Base-by-base conservation (phyloP, 2,113 vertebrate species). In the Electrona antarctica region DNA sequence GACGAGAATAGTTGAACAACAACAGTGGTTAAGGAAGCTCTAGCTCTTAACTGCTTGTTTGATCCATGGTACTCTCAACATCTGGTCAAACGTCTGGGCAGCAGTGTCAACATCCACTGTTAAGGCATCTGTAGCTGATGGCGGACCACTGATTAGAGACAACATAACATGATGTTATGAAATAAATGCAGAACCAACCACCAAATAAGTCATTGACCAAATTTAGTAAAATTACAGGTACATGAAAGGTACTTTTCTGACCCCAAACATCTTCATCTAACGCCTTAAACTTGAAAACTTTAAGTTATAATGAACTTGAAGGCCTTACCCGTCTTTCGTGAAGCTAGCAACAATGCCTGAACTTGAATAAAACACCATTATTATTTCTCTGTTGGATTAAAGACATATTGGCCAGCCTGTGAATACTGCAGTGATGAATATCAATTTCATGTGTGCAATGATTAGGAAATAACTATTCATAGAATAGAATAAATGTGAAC, bases 291-390 rank as follows among this genome's bases (percentile, higher is more conserved):
- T 55, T 3, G 29, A n/a, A n/a, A n/a, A n/a, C n/a, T 33, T 33
- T 33, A 33, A 64, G 11, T 62, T 29, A 63, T n/a, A 3, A 46
- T 50, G 55, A 62, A 6, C n/a, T n/a, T n/a, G n/a, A n/a, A n/a
- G 11, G 13, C 77, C 82, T 86, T 80, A 92, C 92, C 63, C 65
- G 9, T 75, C 55, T 67, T 88, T 91, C 6, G 86, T 88, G 73
- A 93, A 93, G 74, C 86, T 86, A 21, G 88, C 86, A 51, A 93
- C 90, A 29, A 93, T 84, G 75, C 87, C 91, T 63, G 92, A 89
- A 77, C 78, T 76, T 33, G 92, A 88, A 1, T 67, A 61, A 79
- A 93, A 91, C 68, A 87, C 82, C 0, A 48, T 41, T 2, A 4
- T 3, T 11, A 92, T 79, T 75, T 92, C 87, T 67, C 91, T 93